Conservation (phyloP, 2,888 invertebrate species). For the Ptychoptera contaminata region DNA sequence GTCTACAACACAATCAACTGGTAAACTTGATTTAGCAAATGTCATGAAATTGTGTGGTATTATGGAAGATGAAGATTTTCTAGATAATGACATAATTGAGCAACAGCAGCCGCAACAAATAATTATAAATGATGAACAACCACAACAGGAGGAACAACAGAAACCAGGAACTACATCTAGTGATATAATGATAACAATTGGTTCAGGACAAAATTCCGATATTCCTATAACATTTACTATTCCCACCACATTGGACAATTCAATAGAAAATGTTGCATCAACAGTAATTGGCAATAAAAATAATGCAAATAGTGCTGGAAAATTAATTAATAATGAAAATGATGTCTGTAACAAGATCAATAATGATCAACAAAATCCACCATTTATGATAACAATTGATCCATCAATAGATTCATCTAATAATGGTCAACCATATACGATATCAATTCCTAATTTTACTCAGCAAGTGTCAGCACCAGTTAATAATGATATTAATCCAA, state of each 20-base stretch:
- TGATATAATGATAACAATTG: slow-evolving; percentile 31
- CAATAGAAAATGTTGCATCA: neutral
- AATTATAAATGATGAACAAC: slow-evolving; percentile 6
- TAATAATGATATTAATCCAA: no score
- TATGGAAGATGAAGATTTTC: slow-evolving; percentile 49
- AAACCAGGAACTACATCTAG: slow-evolving; percentile 11
- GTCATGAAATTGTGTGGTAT: slow-evolving; percentile 57
- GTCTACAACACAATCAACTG: slow-evolving; percentile 16
- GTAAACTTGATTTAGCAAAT: slow-evolving; percentile 50
- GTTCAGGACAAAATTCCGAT: slow-evolving; percentile 20
- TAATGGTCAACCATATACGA: slow-evolving; percentile 25
- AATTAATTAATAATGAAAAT: no score
- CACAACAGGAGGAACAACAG: slow-evolving; percentile 7
- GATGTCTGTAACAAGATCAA: slow-evolving; percentile 2
- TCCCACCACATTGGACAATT: slow-evolving; percentile 16
- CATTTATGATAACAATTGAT: slow-evolving; percentile 29
- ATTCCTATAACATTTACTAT: slow-evolving; percentile 30
- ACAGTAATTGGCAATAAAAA: neutral
- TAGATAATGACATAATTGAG: slow-evolving; percentile 20
- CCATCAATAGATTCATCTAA: slow-evolving; percentile 18
- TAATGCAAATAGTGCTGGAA: neutral
- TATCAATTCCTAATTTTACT: slow-evolving; percentile 23
- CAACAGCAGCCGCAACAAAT: slow-evolving; percentile 8
- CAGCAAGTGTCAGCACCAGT: neutral
- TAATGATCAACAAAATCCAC: slow-evolving; percentile 18